These are phyloP conservation scores for Propithecus deckenii DNA, from an alignment of 2,797 vertebrate species.

Conservation along the genomic window DNA sequence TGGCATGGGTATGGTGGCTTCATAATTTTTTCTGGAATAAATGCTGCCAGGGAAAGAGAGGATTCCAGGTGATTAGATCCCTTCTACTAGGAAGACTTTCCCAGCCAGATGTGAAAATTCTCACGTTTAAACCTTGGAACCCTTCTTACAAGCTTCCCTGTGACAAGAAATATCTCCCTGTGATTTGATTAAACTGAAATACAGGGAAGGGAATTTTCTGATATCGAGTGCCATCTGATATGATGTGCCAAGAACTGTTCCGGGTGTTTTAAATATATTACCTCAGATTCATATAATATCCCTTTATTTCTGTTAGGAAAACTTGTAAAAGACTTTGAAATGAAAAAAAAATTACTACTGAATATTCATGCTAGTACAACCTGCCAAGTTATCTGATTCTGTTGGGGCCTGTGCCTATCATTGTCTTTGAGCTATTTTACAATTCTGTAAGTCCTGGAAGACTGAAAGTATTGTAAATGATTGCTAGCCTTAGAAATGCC, in stretches of 20 bases:
- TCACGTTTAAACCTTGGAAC: neutral
- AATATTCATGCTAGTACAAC: too few species aligned
- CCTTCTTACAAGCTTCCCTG: neutral
- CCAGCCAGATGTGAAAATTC: neutral
- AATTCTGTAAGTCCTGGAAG: neutral
- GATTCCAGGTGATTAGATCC: neutral
- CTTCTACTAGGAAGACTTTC: neutral
- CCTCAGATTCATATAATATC: neutral
- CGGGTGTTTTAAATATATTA: neutral
- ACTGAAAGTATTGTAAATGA: neutral
- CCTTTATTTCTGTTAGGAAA: neutral
- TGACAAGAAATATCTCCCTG: neutral
- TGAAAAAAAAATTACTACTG: neutral
- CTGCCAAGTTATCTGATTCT: neutral
- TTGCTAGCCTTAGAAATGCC: neutral
- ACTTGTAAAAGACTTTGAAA: slow-evolving; percentile 21
- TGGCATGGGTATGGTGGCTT: neutral
- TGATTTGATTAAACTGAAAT: neutral
- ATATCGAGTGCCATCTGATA: neutral
- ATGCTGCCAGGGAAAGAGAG: neutral
- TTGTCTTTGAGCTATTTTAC: neutral
- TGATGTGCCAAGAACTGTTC: neutral
- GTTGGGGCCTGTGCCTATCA: neutral
- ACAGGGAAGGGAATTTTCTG: neutral
- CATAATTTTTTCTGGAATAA: neutral